These are phyloP conservation scores for Poecile montanus DNA, from an alignment of 2,797 vertebrate genomes.

Conservation along the genomic window DNA sequence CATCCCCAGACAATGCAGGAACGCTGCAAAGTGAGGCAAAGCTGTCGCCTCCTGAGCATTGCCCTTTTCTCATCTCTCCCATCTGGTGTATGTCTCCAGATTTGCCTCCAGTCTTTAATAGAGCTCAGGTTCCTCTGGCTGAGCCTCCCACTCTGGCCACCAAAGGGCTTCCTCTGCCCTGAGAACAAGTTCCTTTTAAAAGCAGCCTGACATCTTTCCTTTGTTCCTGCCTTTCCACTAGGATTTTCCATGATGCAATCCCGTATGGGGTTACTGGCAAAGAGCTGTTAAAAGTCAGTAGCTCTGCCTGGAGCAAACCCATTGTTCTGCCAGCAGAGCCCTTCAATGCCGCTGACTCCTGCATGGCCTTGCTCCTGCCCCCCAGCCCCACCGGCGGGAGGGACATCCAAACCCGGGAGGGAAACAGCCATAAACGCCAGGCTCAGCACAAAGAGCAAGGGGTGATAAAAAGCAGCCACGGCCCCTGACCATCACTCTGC, in stretches of 20 bases:
- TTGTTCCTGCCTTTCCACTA: constrained; percentile 68
- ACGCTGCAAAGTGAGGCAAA: neutral
- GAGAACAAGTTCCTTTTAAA: constrained; percentile 41
- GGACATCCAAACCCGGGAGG: neutral
- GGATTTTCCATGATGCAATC: constrained; percentile 73
- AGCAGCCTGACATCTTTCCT: constrained; percentile 63
- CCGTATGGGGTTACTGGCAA: constrained; percentile 59
- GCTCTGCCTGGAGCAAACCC: constrained; percentile 67
- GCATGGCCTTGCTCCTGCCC: constrained; percentile 16
- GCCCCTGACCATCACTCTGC: neutral
- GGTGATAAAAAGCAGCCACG: neutral
- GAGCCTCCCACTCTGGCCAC: constrained; percentile 27
- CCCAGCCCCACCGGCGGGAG: neutral
- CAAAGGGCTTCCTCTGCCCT: constrained; percentile 30
- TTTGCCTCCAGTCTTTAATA: neutral
- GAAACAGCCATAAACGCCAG: neutral
- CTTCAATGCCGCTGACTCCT: constrained; percentile 55
- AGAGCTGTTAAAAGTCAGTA: constrained; percentile 69
- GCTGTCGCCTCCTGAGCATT: neutral
- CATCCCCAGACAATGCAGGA: constrained; percentile 38
- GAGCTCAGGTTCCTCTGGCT: constrained; percentile 42
- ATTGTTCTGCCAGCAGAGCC: constrained; percentile 66
- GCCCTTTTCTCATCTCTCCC: constrained; percentile 23
- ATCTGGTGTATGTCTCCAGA: constrained; percentile 19
- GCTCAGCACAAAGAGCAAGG: neutral